Conservation (phyloP, 2,888 invertebrate genomes). For the Nycteola revayana region DNA sequence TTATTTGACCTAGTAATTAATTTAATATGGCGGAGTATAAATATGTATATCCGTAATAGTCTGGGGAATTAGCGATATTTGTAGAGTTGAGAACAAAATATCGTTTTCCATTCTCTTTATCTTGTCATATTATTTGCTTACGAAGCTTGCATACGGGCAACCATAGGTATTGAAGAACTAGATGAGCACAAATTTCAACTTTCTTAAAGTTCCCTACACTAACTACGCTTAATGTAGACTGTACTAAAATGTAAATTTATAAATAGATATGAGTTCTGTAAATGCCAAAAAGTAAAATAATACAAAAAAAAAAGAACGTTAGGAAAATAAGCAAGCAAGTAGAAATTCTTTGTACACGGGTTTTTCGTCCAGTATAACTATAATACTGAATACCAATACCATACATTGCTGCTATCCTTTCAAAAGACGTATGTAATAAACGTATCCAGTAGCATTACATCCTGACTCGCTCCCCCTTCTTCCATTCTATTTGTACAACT, state of each 20-base stretch:
- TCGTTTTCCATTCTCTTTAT: slow-evolving; percentile 55
- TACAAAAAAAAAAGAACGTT: too few species aligned
- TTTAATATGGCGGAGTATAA: too few species aligned
- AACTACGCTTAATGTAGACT: too few species aligned
- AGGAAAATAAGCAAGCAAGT: too few species aligned
- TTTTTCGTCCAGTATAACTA: too few species aligned
- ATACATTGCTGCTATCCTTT: too few species aligned
- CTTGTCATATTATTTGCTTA: slow-evolving; percentile 65
- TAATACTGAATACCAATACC: too few species aligned
- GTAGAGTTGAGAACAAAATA: slow-evolving; percentile 37
- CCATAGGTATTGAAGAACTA: slow-evolving; percentile 20
- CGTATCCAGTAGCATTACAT: slow-evolving; percentile 39
- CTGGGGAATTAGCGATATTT: slow-evolving; percentile 31
- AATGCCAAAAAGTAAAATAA: too few species aligned
- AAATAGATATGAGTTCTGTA: too few species aligned
- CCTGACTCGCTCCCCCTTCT: slow-evolving; percentile 52
- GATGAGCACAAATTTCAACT: slow-evolving; percentile 9
- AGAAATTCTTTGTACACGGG: too few species aligned
- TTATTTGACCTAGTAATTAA: too few species aligned
- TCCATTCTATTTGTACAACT: slow-evolving; percentile 72
- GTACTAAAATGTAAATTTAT: too few species aligned
- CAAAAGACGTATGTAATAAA: slow-evolving; percentile 12
- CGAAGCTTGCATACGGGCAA: slow-evolving; percentile 57
- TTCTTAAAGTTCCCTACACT: neutral
- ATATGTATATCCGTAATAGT: slow-evolving; percentile 15